These are phyloP conservation scores for Neoitamus cyanurus DNA, from an alignment of 2,888 invertebrate genomes.

Conservation along the genomic window DNA sequence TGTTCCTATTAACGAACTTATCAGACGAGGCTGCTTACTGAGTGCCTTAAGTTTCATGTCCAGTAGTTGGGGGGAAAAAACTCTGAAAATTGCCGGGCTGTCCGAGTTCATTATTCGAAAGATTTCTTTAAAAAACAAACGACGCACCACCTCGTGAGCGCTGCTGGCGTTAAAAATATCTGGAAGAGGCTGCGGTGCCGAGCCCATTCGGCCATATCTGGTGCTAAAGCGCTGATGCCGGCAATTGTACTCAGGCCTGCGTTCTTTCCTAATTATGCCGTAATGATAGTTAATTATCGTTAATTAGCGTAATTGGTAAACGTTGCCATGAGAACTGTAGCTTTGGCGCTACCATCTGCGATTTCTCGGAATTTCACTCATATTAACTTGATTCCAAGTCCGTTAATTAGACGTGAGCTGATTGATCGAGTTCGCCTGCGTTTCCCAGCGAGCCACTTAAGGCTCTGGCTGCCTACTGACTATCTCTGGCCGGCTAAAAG, in stretches of 20 bases:
- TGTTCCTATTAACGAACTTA: background rate
- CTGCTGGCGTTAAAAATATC: background rate
- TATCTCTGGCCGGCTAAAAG: background rate
- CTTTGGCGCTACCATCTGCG: conserved; percentile 5
- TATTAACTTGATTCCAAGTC: conserved; percentile 7
- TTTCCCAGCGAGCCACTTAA: conserved; percentile 2
- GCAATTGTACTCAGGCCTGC: background rate
- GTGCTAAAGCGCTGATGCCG: conserved; percentile 4
- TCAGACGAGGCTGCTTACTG: background rate
- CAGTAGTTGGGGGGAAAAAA: background rate
- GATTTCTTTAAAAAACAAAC: background rate
- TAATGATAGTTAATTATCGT: conserved; percentile 24
- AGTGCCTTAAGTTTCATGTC: background rate
- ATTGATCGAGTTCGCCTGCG: conserved; percentile 2
- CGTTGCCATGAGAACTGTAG: conserved; percentile 11
- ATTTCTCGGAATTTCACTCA: conserved; percentile 18
- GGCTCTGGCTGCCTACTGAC: background rate
- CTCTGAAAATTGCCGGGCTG: no score
- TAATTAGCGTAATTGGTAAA: conserved; percentile 30
- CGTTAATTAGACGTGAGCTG: conserved; percentile 15
- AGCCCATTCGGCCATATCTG: background rate
- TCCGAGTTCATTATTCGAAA: no score
- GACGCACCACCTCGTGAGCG: background rate
- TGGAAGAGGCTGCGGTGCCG: background rate
- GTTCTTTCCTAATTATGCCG: conserved; percentile 12